phyloP scores from a whole-genome alignment of 2,888 invertebrate genomes.

The Zygothrica quintamaculata region DNA sequence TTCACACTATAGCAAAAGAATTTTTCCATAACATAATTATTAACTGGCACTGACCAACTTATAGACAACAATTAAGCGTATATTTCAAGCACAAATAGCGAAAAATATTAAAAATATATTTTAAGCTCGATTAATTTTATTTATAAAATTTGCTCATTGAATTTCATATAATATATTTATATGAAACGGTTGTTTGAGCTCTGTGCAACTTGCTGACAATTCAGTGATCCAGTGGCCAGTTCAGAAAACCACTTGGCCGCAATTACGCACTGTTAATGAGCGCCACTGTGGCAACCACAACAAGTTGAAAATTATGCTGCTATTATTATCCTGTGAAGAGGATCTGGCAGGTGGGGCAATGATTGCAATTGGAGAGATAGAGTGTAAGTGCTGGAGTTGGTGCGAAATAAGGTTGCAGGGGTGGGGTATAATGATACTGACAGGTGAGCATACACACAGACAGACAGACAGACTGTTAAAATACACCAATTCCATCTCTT shows the following conservation, averaged over 20 bases:
- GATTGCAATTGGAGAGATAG: conserved; percentile 6
- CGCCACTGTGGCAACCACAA: conserved; percentile 73
- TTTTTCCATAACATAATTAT: conserved; percentile 11
- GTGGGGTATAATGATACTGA: conserved; percentile 34
- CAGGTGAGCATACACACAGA: conserved; percentile 53
- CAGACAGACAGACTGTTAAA: too few relatives aligned
- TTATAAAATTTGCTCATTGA: too few relatives aligned
- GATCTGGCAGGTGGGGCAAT: neutral
- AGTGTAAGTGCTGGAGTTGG: neutral
- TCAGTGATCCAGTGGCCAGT: conserved; percentile 28
- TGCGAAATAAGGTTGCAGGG: too few relatives aligned
- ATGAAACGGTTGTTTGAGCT: too few relatives aligned
- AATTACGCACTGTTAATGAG: conserved; percentile 76
- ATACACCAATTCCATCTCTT: conserved; percentile 1
- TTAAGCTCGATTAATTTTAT: too few relatives aligned
- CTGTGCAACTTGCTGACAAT: conserved; percentile 33
- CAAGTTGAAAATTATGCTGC: conserved; percentile 72
- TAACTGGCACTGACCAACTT: conserved; percentile 1
- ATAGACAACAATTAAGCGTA: conserved; percentile 17
- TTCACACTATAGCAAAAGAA: conserved; percentile 13
- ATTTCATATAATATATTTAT: too few relatives aligned
- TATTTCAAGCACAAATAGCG: too few relatives aligned
- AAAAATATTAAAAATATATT: too few relatives aligned
- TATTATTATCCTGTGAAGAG: conserved; percentile 40
- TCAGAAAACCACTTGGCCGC: conserved; percentile 67